These are phyloP conservation scores for Drosophila tristis DNA, from an alignment of 1,140 invertebrate species.

Conservation along the genomic window DNA sequence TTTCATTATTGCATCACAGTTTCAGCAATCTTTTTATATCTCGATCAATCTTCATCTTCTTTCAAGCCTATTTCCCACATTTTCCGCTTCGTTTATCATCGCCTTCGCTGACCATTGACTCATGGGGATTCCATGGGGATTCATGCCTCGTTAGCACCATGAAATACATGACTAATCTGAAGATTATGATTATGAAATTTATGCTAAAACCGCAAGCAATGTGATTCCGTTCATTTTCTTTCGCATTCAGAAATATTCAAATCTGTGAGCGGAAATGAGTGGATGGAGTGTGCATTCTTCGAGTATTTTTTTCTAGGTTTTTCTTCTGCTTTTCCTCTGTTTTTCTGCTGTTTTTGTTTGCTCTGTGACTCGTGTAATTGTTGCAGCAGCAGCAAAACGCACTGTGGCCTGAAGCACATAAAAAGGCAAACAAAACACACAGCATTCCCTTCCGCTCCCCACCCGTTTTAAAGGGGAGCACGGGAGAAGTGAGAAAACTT, in stretches of 20 bases:
- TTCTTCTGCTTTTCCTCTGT: constrained; percentile 21
- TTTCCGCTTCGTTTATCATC: constrained; percentile 40
- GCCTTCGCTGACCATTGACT: constrained; percentile 31
- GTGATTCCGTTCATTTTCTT: constrained; percentile 24
- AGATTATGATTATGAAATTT: constrained; percentile 66
- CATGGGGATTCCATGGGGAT: no score
- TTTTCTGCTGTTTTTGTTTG: constrained; percentile 37
- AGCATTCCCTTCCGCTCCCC: constrained; percentile 8
- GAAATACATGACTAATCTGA: constrained; percentile 60
- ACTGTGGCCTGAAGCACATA: constrained; percentile 71
- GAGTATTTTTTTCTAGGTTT: constrained; percentile 59
- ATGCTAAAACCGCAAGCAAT: constrained; percentile 52
- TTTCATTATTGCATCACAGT: background rate
- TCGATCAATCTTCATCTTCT: constrained; percentile 28
- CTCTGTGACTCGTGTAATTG: constrained; percentile 74
- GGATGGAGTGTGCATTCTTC: constrained; percentile 54
- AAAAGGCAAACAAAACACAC: constrained; percentile 72
- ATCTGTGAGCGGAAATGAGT: constrained; percentile 69
- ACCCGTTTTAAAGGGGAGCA: background rate
- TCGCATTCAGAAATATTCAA: constrained; percentile 31
- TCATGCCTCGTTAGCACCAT: constrained; percentile 53
- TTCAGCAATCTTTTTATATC: background rate
- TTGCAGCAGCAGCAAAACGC: constrained; percentile 58
- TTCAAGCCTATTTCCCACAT: constrained; percentile 7
- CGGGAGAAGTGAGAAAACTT: constrained; percentile 61